These are phyloP conservation scores for Teinopalpus imperialis DNA, from an alignment of 2,888 invertebrate species.

Conservation along the genomic window DNA sequence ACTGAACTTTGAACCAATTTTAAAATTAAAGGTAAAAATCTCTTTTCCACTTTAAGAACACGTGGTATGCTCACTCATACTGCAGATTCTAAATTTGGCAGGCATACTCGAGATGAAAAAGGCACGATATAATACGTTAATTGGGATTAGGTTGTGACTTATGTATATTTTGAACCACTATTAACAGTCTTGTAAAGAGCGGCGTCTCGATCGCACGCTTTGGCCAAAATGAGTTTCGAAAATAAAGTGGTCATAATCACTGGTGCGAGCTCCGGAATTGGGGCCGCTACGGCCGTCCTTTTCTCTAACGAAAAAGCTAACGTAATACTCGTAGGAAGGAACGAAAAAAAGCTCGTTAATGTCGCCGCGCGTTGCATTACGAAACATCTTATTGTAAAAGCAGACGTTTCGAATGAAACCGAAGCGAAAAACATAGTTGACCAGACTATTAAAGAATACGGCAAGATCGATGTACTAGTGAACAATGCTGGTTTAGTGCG, in stretches of 20 bases:
- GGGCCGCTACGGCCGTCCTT: slow-evolving; percentile 83
- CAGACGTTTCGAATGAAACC: slow-evolving; percentile 37
- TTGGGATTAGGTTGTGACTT: too few relatives aligned
- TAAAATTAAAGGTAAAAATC: too few relatives aligned
- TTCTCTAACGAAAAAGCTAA: slow-evolving; percentile 83
- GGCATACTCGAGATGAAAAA: too few relatives aligned
- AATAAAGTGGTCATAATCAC: slow-evolving; percentile 80
- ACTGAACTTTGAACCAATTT: too few relatives aligned
- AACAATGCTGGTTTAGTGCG: slow-evolving; percentile 40
- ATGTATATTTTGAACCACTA: too few relatives aligned
- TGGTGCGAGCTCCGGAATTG: slow-evolving; percentile 87
- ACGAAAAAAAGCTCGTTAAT: slow-evolving; percentile 82
- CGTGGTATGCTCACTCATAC: too few relatives aligned
- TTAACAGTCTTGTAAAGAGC: too few relatives aligned
- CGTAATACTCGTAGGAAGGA: slow-evolving; percentile 84
- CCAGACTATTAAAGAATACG: slow-evolving; percentile 33
- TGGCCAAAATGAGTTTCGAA: slow-evolving; percentile 30
- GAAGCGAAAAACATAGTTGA: slow-evolving; percentile 32
- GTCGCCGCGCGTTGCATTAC: slow-evolving; percentile 56
- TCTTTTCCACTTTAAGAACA: too few relatives aligned
- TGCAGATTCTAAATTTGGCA: too few relatives aligned
- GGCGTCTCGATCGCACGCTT: too few relatives aligned
- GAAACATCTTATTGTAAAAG: slow-evolving; percentile 32
- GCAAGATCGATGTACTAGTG: slow-evolving; percentile 38
- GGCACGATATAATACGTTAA: too few relatives aligned